phyloP scores from a whole-genome alignment of 2,797 vertebrate species.

The Australoheros facetus region DNA sequence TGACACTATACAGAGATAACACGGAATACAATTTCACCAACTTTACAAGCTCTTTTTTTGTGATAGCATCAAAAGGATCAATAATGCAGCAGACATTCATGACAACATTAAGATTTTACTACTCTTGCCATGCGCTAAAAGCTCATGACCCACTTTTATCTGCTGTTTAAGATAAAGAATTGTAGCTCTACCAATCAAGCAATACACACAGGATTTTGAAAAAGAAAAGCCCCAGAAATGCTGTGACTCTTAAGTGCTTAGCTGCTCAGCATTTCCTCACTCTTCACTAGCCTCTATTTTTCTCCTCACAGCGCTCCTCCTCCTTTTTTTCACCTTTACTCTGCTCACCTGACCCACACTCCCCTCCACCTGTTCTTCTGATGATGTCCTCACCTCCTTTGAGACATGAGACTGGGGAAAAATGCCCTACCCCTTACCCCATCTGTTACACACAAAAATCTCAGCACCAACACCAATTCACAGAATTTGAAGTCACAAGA shows the following conservation, averaged over 20 bases:
- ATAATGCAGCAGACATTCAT: background rate
- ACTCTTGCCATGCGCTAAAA: background rate
- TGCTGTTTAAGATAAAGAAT: background rate
- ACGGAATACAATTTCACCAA: background rate
- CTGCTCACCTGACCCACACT: background rate
- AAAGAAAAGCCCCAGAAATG: background rate
- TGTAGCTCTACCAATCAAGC: background rate
- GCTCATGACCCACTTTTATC: background rate
- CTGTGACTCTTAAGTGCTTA: background rate
- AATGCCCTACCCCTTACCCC: slow-evolving; percentile 37
- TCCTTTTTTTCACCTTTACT: background rate
- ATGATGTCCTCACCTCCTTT: slow-evolving; percentile 45
- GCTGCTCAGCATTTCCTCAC: background rate
- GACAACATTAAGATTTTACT: background rate
- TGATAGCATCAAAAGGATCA: background rate
- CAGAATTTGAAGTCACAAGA: background rate
- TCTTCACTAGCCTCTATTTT: background rate
- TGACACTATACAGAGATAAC: background rate
- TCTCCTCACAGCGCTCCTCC: background rate
- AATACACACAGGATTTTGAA: background rate
- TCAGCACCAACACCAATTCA: background rate
- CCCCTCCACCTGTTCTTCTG: background rate
- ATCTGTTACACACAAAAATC: slow-evolving; percentile 47
- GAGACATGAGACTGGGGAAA: slow-evolving; percentile 43
- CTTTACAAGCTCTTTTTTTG: background rate